Base-by-base conservation (phyloP, 2,113 vertebrate genomes). In the Cynoglossus semilaevis region DNA sequence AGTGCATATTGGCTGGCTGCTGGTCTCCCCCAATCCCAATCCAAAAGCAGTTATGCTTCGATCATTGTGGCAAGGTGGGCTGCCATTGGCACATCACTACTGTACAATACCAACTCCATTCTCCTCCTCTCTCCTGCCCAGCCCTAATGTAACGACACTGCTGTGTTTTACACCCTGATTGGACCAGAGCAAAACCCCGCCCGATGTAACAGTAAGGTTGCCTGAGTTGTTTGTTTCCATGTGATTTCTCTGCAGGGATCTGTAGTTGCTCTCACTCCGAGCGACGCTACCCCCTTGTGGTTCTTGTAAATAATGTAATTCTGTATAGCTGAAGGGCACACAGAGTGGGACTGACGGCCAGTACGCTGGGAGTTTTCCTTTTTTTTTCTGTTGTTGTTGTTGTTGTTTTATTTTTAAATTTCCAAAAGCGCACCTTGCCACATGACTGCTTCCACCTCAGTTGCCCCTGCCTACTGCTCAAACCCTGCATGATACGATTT, bases 281-380 rank as follows among this genome's bases (percentile, higher is more conserved):
- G 78, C 53, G 58, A 29, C 36, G 1, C 55, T 59, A 66, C 37
- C 37, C 38, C 38, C 66, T 65, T 62, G 58, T 70, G 19, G 68
- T 82, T 69, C 53, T 41, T 94, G 94, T 93, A 92, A 83, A 92
- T 92, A 91, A 50, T 83, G 86, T 90, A 93, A 89, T 89, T 87
- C 77, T 94, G 91, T 94, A 90, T 91, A 94, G 92, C 85, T 89
- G 90, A 85, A 85, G 87, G 89, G 84, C 78, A 83, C 81, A 88
- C 72, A 82, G 86, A 84, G 86, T 92, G 93, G 95, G 95, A 98
- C 95, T 91, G 92, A 91, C 37, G 95, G 95, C 94, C 95, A 98
- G 94, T 98, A 94, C 79, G 76, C 88, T 87, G 78, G 88, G 87
- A 83, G 77, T 86, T 85, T 78, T 46, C 17, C 51, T 53, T 44